Evolutionary conservation across 2,797 vertebrate species (phyloP).

Genomic region (Coccyzus lansbergi): DNA sequence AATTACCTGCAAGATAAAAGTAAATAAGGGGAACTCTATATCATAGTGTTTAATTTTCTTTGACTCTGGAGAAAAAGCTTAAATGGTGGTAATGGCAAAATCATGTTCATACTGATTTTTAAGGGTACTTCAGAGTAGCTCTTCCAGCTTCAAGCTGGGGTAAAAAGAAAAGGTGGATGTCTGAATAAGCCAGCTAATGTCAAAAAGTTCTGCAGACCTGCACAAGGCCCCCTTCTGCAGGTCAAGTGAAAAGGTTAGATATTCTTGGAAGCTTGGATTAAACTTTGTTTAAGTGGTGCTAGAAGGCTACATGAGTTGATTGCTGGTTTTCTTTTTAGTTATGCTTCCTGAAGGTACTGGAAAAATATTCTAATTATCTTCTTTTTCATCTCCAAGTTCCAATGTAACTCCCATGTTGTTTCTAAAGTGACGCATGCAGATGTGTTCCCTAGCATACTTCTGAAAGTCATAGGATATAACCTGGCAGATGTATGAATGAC

Average conservation of each 20-base stretch:
- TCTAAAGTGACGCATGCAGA: background rate
- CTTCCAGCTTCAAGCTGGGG: background rate
- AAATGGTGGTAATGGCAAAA: conserved; percentile 39
- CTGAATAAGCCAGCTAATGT: background rate
- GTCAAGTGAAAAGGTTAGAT: background rate
- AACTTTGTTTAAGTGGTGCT: background rate
- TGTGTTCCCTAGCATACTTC: background rate
- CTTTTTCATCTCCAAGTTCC: background rate
- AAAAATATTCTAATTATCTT: background rate
- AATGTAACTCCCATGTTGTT: background rate
- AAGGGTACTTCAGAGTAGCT: background rate
- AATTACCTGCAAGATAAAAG: background rate
- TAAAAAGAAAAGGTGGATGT: background rate
- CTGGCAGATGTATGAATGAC: background rate
- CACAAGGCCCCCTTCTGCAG: background rate
- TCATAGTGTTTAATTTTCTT: background rate
- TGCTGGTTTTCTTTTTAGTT: background rate
- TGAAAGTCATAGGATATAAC: background rate
- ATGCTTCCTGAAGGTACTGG: background rate
- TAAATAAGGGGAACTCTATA: conserved; percentile 18
- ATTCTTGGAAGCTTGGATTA: background rate
- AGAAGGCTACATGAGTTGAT: background rate
- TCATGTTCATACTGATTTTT: conserved; percentile 7
- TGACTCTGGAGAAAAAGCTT: background rate
- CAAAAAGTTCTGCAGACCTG: background rate